Conservation (phyloP, 1,140 invertebrate species). For the Pteromalus puparum region DNA sequence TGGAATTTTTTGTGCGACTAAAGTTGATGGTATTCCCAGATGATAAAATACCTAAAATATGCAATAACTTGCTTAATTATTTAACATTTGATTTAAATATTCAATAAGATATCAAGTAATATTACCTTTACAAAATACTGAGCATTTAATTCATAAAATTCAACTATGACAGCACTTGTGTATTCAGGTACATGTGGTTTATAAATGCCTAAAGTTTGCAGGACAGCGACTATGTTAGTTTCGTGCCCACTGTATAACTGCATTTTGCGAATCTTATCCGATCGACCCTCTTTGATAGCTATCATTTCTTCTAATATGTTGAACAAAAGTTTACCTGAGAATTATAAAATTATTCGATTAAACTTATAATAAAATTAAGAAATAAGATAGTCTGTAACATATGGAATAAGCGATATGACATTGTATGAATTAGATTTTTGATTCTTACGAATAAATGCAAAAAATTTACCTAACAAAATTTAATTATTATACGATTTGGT, state of each 20-base stretch:
- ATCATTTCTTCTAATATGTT: not conserved
- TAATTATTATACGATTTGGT: too few species aligned
- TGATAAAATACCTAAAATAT: constrained; percentile 52
- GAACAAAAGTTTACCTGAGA: constrained; percentile 19
- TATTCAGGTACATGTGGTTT: constrained; percentile 77
- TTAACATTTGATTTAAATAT: not conserved
- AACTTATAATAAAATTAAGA: too few species aligned
- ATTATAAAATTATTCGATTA: too few species aligned
- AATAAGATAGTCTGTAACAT: too few species aligned
- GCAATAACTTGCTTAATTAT: not conserved
- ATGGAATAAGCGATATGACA: too few species aligned
- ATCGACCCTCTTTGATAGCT: not conserved
- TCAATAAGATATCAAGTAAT: not conserved
- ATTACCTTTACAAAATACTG: constrained; percentile 59
- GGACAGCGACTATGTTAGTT: constrained; percentile 81
- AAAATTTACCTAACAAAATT: too few species aligned
- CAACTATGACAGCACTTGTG: constrained; percentile 72
- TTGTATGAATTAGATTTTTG: too few species aligned
- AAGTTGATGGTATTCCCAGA: constrained; percentile 45
- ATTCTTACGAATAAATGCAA: too few species aligned
- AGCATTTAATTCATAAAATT: constrained; percentile 58
- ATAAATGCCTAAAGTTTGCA: constrained; percentile 80
- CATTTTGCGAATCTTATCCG: not conserved
- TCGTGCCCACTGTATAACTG: constrained; percentile 81
- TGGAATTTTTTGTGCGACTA: constrained; percentile 44